Percentiles rank a stretch among this genome's conserved stretches.
phyloP scores from a whole-genome alignment of 1,140 invertebrate species.

The Neelides sp. region DNA sequence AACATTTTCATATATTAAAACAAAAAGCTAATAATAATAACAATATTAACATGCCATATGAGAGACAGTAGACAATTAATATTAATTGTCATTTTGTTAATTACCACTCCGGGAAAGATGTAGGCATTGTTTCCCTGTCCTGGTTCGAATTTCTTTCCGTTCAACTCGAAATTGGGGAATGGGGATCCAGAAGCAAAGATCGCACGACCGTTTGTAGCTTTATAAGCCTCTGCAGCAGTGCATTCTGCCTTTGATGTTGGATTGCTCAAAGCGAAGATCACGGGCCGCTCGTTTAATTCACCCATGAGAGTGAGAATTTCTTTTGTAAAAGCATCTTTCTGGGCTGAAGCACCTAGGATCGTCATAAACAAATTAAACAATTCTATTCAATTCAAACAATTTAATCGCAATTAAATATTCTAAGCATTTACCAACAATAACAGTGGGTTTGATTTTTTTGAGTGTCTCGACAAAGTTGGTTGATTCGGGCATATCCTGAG shows the following conservation, averaged over 20 bases:
- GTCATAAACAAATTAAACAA: conserved; percentile 1
- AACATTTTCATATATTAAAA: too few species aligned
- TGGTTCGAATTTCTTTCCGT: conserved; percentile 63
- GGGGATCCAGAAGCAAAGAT: conserved; percentile 89
- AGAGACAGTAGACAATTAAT: conserved; percentile 12
- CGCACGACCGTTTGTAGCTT: conserved; percentile 61
- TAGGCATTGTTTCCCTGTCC: conserved; percentile 96
- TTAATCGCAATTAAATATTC: neutral
- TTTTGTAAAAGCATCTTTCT: conserved; percentile 69
- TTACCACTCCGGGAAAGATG: conserved; percentile 79
- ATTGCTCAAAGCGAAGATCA: conserved; percentile 93
- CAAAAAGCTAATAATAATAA: too few species aligned
- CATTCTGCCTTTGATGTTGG: conserved; percentile 93
- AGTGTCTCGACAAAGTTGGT: conserved; percentile 63
- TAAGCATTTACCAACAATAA: conserved; percentile 58
- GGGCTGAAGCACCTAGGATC: conserved; percentile 56
- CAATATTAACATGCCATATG: too few species aligned
- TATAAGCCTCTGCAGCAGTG: conserved; percentile 88
- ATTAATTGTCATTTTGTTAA: neutral
- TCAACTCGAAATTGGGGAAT: conserved; percentile 64
- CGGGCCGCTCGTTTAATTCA: conserved; percentile 55
- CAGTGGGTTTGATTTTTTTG: conserved; percentile 60
- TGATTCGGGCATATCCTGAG: conserved; percentile 54
- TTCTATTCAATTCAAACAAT: neutral
- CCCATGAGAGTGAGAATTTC: conserved; percentile 73